Evolutionary conservation across 2,797 vertebrate genomes (phyloP).

Genomic region (Alfaro cultratus): DNA sequence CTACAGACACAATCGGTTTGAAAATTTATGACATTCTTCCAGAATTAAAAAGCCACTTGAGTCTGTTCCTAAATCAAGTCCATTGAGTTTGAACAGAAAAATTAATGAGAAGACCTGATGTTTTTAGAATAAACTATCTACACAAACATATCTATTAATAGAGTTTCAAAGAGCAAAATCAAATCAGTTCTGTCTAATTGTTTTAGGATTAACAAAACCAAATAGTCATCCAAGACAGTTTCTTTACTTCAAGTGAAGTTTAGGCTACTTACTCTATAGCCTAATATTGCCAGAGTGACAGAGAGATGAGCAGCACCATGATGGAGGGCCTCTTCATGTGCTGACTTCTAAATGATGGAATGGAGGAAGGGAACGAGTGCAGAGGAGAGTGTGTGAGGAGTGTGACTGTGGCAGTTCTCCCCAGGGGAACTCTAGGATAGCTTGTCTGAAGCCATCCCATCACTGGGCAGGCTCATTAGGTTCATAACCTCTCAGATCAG

Average conservation of each 20-base stretch:
- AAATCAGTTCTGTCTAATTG: background rate
- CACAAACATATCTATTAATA: background rate
- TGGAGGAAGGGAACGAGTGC: slow-evolving; percentile 19
- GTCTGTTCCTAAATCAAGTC: background rate
- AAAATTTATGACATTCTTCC: background rate
- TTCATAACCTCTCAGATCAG: slow-evolving; percentile 84
- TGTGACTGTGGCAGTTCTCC: slow-evolving; percentile 71
- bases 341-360: slow-evolving; percentile 29
- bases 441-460: slow-evolving; percentile 82
- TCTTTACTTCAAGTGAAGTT: background rate
- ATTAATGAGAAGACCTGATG: too few relatives aligned
- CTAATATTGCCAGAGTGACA: background rate
- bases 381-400: slow-evolving; percentile 51
- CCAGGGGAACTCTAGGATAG: slow-evolving; percentile 73
- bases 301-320: slow-evolving; percentile 10
- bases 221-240: background rate
- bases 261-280: background rate
- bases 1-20: background rate
- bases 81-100: background rate
- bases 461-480: slow-evolving; percentile 83
- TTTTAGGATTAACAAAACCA: background rate
- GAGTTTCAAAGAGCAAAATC: background rate
- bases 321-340: slow-evolving; percentile 20
- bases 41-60: background rate
- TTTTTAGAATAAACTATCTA: background rate